Evolutionary conservation across 2,797 vertebrate genomes (phyloP).

Genomic region (Ceryle rudis): DNA sequence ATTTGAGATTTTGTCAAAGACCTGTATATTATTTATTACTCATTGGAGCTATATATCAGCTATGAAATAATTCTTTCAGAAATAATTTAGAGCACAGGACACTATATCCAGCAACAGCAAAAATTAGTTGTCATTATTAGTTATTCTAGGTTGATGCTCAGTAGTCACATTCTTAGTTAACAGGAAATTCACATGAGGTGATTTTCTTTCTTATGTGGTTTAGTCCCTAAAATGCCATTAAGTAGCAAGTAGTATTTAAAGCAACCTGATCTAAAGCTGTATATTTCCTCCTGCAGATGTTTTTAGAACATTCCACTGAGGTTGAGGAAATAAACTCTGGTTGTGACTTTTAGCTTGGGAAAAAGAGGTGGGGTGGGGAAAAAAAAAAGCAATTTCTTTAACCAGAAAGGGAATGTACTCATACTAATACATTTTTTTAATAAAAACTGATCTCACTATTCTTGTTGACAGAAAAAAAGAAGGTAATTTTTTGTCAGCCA

Average conservation of each 20-base stretch:
- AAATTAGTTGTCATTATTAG: background rate
- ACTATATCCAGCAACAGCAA: background rate
- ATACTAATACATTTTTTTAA: background rate
- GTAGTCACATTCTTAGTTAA: background rate
- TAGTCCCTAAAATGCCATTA: background rate
- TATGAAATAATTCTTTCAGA: background rate
- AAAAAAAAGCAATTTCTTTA: background rate
- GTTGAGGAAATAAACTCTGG: background rate
- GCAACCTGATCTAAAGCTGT: background rate
- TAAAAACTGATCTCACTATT: background rate
- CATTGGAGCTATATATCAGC: background rate
- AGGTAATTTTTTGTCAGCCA: background rate
- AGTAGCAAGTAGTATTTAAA: conserved; percentile 28
- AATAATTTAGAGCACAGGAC: background rate
- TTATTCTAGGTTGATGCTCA: background rate
- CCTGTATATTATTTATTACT: background rate
- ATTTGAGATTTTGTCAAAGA: background rate
- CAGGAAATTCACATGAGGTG: background rate
- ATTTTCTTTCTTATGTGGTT: background rate
- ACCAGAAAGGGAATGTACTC: background rate
- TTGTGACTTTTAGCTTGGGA: background rate
- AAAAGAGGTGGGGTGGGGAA: background rate
- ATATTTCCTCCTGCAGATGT: background rate
- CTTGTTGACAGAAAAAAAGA: background rate
- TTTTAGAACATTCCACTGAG: conserved; percentile 6